Conservation (phyloP, 1,140 invertebrate species). For the Ooceraea biroi region DNA sequence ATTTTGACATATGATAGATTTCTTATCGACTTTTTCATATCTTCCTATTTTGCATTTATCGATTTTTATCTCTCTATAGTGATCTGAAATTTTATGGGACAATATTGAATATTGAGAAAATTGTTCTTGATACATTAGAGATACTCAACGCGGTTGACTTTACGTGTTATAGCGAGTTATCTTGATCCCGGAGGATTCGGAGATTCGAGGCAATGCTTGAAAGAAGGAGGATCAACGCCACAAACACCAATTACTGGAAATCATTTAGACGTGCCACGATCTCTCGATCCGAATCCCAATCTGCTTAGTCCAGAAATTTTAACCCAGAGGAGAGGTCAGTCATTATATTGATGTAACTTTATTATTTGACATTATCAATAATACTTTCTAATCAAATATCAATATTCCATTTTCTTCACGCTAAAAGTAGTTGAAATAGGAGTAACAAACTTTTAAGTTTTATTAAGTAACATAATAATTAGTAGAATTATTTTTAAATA, state of each 20-base stretch:
- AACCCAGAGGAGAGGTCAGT: constrained; percentile 90
- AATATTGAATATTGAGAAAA: not conserved
- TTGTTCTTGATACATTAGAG: not conserved
- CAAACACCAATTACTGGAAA: constrained; percentile 90
- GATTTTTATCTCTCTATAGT: not conserved
- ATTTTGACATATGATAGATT: not conserved
- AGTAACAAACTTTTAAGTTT: not conserved
- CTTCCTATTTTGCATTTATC: not conserved
- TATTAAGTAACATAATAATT: not conserved
- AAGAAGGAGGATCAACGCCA: constrained; percentile 88
- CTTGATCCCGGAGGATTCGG: constrained; percentile 85
- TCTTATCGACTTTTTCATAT: not conserved
- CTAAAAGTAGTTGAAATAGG: constrained; percentile 27
- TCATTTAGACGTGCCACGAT: constrained; percentile 92
- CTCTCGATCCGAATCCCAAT: constrained; percentile 91
- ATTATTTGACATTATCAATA: not conserved
- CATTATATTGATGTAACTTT: not conserved
- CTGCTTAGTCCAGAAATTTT: constrained; percentile 92
- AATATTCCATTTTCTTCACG: not conserved
- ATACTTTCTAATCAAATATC: not conserved
- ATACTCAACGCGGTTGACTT: constrained; percentile 27
- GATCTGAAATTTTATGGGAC: not conserved
- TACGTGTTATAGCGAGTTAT: constrained; percentile 83
- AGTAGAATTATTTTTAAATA: no score
- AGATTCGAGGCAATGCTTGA: constrained; percentile 89